Evolutionary conservation across 2,888 invertebrate species (phyloP).

Genomic region (Nymphalis polychloros): DNA sequence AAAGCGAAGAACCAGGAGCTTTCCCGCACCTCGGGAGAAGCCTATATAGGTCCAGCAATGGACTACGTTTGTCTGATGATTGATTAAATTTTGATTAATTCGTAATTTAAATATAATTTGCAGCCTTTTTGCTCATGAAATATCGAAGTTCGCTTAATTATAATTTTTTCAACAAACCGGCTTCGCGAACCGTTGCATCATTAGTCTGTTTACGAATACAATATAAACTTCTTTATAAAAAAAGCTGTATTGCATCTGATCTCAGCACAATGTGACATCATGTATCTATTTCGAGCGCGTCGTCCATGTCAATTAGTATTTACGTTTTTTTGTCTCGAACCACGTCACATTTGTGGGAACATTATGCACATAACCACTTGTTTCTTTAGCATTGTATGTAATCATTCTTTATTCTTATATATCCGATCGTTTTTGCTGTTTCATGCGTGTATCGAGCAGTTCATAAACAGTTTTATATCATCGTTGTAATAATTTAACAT

Average conservation of each 20-base stretch:
- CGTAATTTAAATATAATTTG: too few species aligned
- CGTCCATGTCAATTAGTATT: slow-evolving; percentile 2
- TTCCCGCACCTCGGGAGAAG: too few species aligned
- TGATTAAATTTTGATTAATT: too few species aligned
- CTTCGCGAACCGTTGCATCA: background rate
- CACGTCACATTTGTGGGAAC: slow-evolving; percentile 14
- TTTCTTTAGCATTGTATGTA: background rate
- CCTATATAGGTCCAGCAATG: too few species aligned
- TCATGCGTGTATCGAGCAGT: background rate
- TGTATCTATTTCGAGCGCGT: slow-evolving; percentile 5
- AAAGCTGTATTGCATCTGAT: background rate
- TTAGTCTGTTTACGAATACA: background rate
- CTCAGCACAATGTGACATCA: slow-evolving; percentile 16
- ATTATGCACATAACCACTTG: background rate
- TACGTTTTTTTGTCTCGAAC: slow-evolving; percentile 15
- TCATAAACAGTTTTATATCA: background rate
- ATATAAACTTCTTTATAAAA: background rate
- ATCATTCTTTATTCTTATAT: background rate
- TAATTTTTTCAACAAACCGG: too few species aligned
- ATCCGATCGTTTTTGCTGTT: background rate
- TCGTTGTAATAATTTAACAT: background rate
- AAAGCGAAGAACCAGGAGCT: too few species aligned
- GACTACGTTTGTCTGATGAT: too few species aligned
- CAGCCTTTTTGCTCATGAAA: too few species aligned
- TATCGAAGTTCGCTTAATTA: too few species aligned